Conservation (phyloP, 1,140 invertebrate genomes). For the Penaeus vannamei region DNA sequence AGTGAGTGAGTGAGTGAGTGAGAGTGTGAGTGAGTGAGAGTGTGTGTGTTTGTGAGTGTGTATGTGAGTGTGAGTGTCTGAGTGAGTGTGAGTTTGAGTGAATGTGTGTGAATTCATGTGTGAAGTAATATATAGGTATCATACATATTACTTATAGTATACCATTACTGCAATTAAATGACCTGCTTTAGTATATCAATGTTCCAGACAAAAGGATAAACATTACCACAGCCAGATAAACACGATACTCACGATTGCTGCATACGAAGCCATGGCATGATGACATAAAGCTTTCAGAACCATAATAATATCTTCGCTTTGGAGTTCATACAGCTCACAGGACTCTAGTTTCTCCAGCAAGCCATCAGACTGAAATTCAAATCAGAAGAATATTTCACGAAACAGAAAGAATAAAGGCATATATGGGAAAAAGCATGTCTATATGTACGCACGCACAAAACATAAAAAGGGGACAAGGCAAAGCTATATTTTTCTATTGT, state of each 20-base stretch:
- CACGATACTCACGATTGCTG: conserved; percentile 1
- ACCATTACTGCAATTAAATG: no score
- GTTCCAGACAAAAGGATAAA: no score
- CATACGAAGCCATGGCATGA: conserved; percentile 38
- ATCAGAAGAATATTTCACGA: neutral
- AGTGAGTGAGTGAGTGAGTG: neutral
- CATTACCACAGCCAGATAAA: no score
- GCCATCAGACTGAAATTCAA: conserved; percentile 39
- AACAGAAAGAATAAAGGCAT: neutral
- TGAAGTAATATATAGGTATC: no score
- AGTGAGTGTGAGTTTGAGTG: no score
- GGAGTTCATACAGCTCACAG: conserved; percentile 49
- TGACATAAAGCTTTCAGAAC: conserved; percentile 53
- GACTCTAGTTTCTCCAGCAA: conserved; percentile 43
- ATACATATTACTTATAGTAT: no score
- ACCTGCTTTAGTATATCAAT: no score
- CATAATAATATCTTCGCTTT: conserved; percentile 32
- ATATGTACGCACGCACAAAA: no score
- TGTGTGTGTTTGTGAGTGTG: neutral
- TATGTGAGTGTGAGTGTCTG: neutral
- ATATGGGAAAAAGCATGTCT: neutral
- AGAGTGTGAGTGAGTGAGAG: neutral
- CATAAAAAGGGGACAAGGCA: no score
- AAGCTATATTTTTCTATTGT: no score
- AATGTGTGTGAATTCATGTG: no score